These are phyloP conservation scores for Drosophila arizonae DNA, from an alignment of 1,140 invertebrate species.

Conservation along the genomic window DNA sequence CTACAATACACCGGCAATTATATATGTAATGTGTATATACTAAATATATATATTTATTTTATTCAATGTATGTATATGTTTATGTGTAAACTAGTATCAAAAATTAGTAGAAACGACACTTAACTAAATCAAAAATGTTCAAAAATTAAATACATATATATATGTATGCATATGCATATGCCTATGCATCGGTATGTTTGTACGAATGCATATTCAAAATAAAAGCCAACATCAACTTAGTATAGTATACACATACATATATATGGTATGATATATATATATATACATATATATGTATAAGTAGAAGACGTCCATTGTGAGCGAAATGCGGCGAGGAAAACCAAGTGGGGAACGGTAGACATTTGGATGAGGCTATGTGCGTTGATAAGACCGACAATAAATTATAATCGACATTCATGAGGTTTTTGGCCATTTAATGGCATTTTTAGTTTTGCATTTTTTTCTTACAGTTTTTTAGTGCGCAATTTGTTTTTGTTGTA, in stretches of 20 bases:
- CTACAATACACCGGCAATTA: slow-evolving; percentile 73
- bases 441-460: slow-evolving; percentile 37
- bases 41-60: slow-evolving; percentile 61
- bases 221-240: slow-evolving; percentile 75
- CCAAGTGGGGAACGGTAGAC: slow-evolving; percentile 17
- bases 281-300: slow-evolving; percentile 32
- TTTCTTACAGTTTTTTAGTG: slow-evolving; percentile 15
- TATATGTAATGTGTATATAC: slow-evolving; percentile 60
- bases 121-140: slow-evolving; percentile 73
- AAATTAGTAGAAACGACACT: slow-evolving; percentile 79
- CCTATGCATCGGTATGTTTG: slow-evolving; percentile 23
- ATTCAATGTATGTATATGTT: slow-evolving; percentile 53
- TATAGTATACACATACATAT: slow-evolving; percentile 1
- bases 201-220: slow-evolving; percentile 49
- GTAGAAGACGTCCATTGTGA: slow-evolving; percentile 62
- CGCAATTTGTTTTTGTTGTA: slow-evolving; percentile 36
- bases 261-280: slow-evolving; percentile 29
- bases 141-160: slow-evolving; percentile 60
- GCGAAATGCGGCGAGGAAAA: slow-evolving; percentile 55
- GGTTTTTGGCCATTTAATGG: slow-evolving; percentile 73
- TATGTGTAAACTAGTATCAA: slow-evolving; percentile 80
- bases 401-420: slow-evolving; percentile 77
- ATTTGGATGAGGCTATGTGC: slow-evolving; percentile 36
- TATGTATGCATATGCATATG: slow-evolving; percentile 27
- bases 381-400: slow-evolving; percentile 74